Conservation (phyloP, 2,888 invertebrate genomes). For the Pterobdella sp. region DNA sequence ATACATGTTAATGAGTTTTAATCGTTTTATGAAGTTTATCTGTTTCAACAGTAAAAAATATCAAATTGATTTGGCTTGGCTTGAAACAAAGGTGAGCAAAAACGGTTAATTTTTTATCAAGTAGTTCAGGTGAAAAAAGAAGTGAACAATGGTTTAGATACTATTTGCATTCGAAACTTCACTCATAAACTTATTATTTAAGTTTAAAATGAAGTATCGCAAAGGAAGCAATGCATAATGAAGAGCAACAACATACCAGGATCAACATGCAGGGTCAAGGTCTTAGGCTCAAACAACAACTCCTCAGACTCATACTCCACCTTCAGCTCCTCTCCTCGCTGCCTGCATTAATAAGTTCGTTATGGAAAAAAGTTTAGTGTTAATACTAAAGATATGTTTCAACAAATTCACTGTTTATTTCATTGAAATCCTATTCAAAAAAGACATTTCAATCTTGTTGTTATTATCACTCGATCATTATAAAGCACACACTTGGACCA, state of each 20-base stretch:
- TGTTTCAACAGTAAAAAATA: no score
- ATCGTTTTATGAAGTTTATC: no score
- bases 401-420: no score
- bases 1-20: no score
- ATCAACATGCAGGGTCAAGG: conserved; percentile 58
- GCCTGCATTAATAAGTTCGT: neutral
- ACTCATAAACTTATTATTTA: neutral
- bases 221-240: neutral
- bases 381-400: no score
- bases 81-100: no score
- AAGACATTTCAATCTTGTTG: no score
- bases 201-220: neutral
- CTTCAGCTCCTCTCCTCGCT: conserved; percentile 54
- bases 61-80: no score
- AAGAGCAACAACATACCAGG: conserved; percentile 43
- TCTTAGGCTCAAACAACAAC: conserved; percentile 64
- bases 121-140: neutral
- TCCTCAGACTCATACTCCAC: conserved; percentile 65
- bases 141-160: neutral
- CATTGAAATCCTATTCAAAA: no score
- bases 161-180: neutral
- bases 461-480: no score
- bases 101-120: neutral
- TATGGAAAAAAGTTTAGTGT: no score
- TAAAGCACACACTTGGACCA: neutral